Conservation (phyloP, 2,113 vertebrate species). For the Herpetotheres cachinnans region DNA sequence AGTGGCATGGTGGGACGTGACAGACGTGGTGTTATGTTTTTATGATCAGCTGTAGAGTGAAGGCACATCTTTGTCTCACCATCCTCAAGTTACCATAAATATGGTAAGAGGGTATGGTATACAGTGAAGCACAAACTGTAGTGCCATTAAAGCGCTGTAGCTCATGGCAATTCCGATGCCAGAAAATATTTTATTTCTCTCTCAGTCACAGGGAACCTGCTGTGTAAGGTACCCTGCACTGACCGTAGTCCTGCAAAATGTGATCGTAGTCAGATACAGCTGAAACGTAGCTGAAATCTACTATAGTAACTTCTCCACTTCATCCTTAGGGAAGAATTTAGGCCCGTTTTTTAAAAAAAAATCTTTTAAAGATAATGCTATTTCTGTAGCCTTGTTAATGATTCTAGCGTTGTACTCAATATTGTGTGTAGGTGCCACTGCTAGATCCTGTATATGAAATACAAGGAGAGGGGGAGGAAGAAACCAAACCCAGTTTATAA, state of each 20-base stretch:
- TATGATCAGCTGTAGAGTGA: background rate
- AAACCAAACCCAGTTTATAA: slow-evolving; percentile 2
- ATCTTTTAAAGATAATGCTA: background rate
- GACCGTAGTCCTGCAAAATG: background rate
- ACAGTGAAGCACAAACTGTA: background rate
- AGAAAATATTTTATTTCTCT: background rate
- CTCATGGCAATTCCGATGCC: background rate
- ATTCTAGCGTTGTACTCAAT: background rate
- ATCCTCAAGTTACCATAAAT: background rate
- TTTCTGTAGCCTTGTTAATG: background rate
- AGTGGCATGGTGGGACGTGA: background rate
- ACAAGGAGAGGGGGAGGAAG: background rate
- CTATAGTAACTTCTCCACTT: background rate
- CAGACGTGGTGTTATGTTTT: fast-evolving
- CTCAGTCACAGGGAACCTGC: background rate
- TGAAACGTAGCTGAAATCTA: background rate
- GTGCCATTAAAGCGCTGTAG: background rate
- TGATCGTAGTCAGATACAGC: background rate
- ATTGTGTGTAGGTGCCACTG: background rate
- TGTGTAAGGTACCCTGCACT: background rate
- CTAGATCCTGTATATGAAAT: background rate
- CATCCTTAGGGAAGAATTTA: background rate
- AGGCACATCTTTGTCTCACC: background rate
- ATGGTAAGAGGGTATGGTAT: background rate
- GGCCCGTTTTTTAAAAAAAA: too few species aligned